A percentile compares a stretch with the other conserved stretches of the same genome.
These are phyloP conservation scores for Ceratotherium simum DNA, from an alignment of 2,113 vertebrate species.

Conservation along the genomic window DNA sequence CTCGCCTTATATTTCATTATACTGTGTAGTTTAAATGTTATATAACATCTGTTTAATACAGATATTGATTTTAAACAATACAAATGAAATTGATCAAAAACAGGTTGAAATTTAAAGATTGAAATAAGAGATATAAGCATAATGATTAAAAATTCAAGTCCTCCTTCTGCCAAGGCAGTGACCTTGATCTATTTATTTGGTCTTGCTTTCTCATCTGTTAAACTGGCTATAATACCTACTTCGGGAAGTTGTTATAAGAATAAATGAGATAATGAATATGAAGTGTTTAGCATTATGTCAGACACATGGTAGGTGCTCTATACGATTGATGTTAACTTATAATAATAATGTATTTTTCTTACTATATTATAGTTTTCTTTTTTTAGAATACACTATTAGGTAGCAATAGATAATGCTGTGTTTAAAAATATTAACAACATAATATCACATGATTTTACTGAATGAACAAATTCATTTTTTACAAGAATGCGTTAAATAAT, in stretches of 20 bases:
- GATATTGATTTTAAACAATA: slow-evolving; percentile 32
- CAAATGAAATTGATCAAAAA: slow-evolving; percentile 55
- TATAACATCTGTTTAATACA: neutral
- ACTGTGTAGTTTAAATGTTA: neutral
- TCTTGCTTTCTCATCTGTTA: slow-evolving; percentile 4
- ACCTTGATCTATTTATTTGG: slow-evolving; percentile 51
- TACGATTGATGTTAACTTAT: slow-evolving; percentile 26
- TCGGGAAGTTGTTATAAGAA: slow-evolving; percentile 42
- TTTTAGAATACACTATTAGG: neutral
- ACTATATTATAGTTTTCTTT: slow-evolving; percentile 34
- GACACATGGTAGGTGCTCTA: neutral
- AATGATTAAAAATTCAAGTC: slow-evolving; percentile 35
- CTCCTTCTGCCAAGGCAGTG: neutral
- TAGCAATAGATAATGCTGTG: slow-evolving; percentile 19
- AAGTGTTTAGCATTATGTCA: slow-evolving; percentile 42
- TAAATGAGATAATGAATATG: slow-evolving; percentile 22
- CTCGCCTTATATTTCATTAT: slow-evolving; percentile 21
- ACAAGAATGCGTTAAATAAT: neutral
- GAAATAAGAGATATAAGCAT: slow-evolving; percentile 19
- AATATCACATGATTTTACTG: slow-evolving; percentile 37
- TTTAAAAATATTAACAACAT: slow-evolving; percentile 41
- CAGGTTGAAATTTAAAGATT: neutral
- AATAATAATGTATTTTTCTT: slow-evolving; percentile 43
- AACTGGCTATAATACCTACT: neutral
- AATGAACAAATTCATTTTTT: slow-evolving; percentile 56